Percentiles rank a stretch among this genome's conserved stretches.
Evolutionary conservation across 2,888 invertebrate genomes (phyloP).

Genomic region (Leuctra nigra): DNA sequence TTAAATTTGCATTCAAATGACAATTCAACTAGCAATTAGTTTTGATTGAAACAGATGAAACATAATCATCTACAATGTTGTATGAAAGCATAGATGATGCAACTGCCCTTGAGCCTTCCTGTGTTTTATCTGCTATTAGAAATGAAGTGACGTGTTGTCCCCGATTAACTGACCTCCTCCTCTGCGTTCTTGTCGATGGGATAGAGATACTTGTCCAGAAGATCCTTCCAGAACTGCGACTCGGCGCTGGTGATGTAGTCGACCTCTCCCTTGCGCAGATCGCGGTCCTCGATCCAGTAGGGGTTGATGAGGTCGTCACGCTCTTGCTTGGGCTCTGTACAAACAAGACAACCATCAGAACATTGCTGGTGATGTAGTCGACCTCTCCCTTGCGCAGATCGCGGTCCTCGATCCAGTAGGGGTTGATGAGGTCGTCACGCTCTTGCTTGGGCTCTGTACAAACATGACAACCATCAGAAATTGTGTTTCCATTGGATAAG

Average conservation of each 20-base stretch:
- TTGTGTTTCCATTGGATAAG: too few relatives aligned
- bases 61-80: too few relatives aligned
- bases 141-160: too few relatives aligned
- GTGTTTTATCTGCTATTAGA: too few relatives aligned
- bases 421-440: conserved; percentile 42
- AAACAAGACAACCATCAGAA: neutral
- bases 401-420: conserved; percentile 41
- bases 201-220: conserved; percentile 45
- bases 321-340: conserved; percentile 32
- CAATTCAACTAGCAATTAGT: too few relatives aligned
- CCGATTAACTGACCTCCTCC: conserved; percentile 30
- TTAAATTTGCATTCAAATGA: too few relatives aligned
- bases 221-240: conserved; percentile 42
- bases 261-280: conserved; percentile 38
- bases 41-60: too few relatives aligned
- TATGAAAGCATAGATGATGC: too few relatives aligned
- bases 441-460: conserved; percentile 32
- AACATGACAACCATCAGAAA: neutral
- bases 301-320: conserved; percentile 43
- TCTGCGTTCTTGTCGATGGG: conserved; percentile 40
- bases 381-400: conserved; percentile 38
- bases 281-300: conserved; percentile 41
- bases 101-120: too few relatives aligned
- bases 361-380: conserved; percentile 39
- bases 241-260: conserved; percentile 41